Conservation (phyloP, 1,140 invertebrate species). For the Drosophila orosa region DNA sequence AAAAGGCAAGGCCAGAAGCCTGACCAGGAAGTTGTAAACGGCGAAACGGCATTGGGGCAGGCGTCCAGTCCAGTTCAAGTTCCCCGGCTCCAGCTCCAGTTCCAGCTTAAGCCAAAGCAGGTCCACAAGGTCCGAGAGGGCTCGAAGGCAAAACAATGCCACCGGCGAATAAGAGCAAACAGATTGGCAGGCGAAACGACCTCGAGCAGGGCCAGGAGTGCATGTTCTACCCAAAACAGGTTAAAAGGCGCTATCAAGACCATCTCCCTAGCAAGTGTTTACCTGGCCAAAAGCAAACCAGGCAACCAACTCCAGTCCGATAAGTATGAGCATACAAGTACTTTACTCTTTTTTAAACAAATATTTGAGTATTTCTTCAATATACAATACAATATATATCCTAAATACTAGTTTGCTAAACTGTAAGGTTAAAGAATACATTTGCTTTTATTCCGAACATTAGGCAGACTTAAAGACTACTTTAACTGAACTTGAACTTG, state of each 20-base stretch:
- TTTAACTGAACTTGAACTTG: conserved; percentile 24
- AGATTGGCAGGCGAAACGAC: conserved; percentile 74
- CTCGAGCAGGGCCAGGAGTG: conserved; percentile 38
- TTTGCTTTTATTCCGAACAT: too few relatives aligned
- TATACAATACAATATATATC: background rate
- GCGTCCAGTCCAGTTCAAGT: conserved; percentile 31
- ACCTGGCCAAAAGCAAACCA: conserved; percentile 5
- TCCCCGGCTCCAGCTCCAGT: conserved; percentile 14
- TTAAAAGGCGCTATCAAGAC: background rate
- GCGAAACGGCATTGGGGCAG: conserved; percentile 55
- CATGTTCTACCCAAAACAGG: conserved; percentile 45
- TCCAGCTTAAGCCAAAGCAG: conserved; percentile 20
- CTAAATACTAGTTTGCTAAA: background rate
- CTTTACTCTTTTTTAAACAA: background rate
- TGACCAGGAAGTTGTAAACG: conserved; percentile 81
- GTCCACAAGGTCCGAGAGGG: conserved; percentile 14
- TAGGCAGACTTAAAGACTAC: background rate
- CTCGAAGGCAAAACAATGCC: conserved; percentile 37
- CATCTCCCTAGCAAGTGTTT: conserved; percentile 7
- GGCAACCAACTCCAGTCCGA: conserved; percentile 8
- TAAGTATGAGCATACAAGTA: conserved; percentile 29
- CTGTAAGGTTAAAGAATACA: background rate
- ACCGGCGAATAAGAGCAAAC: conserved; percentile 59
- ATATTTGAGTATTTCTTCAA: too few relatives aligned
- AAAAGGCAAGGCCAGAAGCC: conserved; percentile 57